Percentiles rank a stretch among this genome's conserved stretches.
Conservation (phyloP, 2,888 invertebrate genomes). For the Pammene aurita region DNA sequence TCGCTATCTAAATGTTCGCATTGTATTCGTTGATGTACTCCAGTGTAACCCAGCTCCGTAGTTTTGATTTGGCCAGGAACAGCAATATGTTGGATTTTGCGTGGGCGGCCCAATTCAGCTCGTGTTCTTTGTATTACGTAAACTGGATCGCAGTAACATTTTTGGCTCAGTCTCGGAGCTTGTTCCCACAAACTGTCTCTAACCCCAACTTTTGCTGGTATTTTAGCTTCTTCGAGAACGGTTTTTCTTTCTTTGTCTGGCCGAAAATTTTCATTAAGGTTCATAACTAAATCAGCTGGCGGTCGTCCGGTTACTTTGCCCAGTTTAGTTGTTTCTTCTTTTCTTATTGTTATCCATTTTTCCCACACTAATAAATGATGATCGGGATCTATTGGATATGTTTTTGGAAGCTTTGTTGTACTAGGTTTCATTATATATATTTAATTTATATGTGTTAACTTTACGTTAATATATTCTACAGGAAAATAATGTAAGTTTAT, state of each 20-base stretch:
- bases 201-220: slow-evolving; percentile 55
- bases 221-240: slow-evolving; percentile 67
- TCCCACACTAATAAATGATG: slow-evolving; percentile 69
- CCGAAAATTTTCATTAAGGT: slow-evolving; percentile 60
- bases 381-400: slow-evolving; percentile 57
- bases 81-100: slow-evolving; percentile 65
- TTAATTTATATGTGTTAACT: not conserved
- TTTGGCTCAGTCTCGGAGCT: slow-evolving; percentile 62
- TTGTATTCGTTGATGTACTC: slow-evolving; percentile 52
- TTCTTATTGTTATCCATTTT: slow-evolving; percentile 70
- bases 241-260: slow-evolving; percentile 67
- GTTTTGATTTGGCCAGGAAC: slow-evolving; percentile 64
- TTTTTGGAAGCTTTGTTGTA: slow-evolving; percentile 41
- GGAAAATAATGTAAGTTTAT: not conserved
- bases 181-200: slow-evolving; percentile 66
- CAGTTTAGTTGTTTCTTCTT: slow-evolving; percentile 61
- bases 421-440: slow-evolving; percentile 5
- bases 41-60: slow-evolving; percentile 64
- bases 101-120: slow-evolving; percentile 64
- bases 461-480: not conserved
- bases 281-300: slow-evolving; percentile 70
- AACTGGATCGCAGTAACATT: slow-evolving; percentile 61
- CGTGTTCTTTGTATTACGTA: slow-evolving; percentile 67
- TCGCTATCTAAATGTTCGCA: slow-evolving; percentile 56
- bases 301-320: slow-evolving; percentile 53